Evolutionary conservation across 2,888 invertebrate species (phyloP), one percentile per base, ranked within the genome.

Genomic region (Nycteola revayana): DNA sequence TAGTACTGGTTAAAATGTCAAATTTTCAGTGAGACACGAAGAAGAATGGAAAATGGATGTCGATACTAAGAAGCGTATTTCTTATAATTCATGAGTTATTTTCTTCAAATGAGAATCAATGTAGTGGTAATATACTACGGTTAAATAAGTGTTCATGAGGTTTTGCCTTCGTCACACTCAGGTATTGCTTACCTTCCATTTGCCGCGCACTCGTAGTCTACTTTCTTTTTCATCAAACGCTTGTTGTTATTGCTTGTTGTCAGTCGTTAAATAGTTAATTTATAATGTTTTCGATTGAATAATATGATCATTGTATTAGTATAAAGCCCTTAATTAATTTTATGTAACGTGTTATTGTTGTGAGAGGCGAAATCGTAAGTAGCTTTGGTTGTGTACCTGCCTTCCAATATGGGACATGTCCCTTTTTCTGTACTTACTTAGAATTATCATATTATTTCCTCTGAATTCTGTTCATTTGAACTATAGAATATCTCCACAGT

Each of bases 181-280:
- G 3, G 3, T 25, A 21, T 5, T 25, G 23, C 7, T 8, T 23
- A 5, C 34, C 6, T 31, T 20, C n/a, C 41, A 45, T 61, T 76
- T 74, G 66, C 77, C 79, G 79, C 80, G 75, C 70, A 74, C 63
- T 77, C 14, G 14, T 14, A 14, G 14, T 14, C 58, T 51, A 66
- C 66, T 73, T 70, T 68, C 66, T 31, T 60, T 58, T 49, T 43
- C 28, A 28, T 8, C 10, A 25, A 33, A 40, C 20, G 56, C 56
- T 58, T 49, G 52, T 55, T 49, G 48, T 53, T 49, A 36, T 38
- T 39, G 32, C 40, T 45, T 45, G 37, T 46, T 40, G 18, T 42
- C 29, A 42, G 41, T 44, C 25, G 34, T 42, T 29, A 4, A 18
- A 11, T 7, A 7, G 8, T 2, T 22, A n/a, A 5, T 7, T 9